Percentiles rank a stretch among this genome's conserved stretches.
These are phyloP conservation scores for Itoplectis maculator DNA, from an alignment of 2,888 invertebrate genomes.

Conservation along the genomic window DNA sequence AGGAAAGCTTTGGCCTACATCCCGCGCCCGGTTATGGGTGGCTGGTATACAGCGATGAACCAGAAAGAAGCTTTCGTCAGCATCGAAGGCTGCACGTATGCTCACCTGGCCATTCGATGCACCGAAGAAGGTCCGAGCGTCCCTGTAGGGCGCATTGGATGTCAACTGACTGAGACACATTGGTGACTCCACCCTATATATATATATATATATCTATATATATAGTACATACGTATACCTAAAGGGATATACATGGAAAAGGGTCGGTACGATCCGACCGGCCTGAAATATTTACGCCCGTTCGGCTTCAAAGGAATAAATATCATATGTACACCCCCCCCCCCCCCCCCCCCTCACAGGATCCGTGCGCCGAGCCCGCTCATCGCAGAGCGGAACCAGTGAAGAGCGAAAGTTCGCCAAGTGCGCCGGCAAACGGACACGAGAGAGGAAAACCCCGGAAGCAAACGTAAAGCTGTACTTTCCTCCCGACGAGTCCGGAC, in stretches of 20 bases:
- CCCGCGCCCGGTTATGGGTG: constrained; percentile 9
- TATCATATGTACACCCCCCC: constrained; percentile 72
- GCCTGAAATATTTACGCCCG: constrained; percentile 78
- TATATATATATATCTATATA: too few species aligned
- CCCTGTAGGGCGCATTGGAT: constrained; percentile 9
- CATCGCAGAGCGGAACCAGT: constrained; percentile 21
- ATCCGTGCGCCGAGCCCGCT: background rate
- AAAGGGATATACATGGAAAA: constrained; percentile 49
- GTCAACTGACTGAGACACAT: constrained; percentile 24
- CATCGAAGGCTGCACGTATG: constrained; percentile 42
- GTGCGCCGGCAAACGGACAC: constrained; percentile 11
- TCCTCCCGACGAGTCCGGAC: background rate
- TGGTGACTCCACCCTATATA: too few species aligned
- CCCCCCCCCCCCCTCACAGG: too few species aligned
- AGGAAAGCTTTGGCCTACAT: constrained; percentile 53
- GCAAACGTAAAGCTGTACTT: constrained; percentile 29
- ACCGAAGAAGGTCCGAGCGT: constrained; percentile 4
- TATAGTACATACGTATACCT: background rate
- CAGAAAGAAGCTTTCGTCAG: constrained; percentile 32
- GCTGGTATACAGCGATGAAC: constrained; percentile 3
- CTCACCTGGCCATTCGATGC: constrained; percentile 28
- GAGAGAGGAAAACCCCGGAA: constrained; percentile 10
- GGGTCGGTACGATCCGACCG: constrained; percentile 64
- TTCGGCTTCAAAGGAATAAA: constrained; percentile 76
- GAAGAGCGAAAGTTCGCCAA: constrained; percentile 37